phyloP scores from a whole-genome alignment of 2,113 vertebrate genomes.

The Peucedramus taeniatus region DNA sequence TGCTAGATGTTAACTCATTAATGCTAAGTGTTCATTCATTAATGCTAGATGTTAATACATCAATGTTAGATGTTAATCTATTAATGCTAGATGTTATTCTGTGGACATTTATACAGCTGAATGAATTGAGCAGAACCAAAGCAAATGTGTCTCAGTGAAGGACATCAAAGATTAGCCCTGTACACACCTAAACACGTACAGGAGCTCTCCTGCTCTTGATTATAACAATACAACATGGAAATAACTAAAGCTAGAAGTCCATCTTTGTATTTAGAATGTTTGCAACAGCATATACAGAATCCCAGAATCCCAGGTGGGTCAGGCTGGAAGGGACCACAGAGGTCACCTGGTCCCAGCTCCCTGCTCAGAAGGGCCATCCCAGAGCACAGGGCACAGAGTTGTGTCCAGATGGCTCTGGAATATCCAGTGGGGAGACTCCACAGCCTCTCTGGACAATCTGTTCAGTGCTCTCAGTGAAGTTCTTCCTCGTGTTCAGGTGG shows the following conservation, averaged over 20 bases:
- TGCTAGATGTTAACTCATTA: not conserved
- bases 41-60: not conserved
- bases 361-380: not conserved
- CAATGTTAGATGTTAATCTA: not conserved
- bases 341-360: not conserved
- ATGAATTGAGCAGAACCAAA: not conserved
- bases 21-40: not conserved
- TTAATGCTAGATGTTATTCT: not conserved
- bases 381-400: not conserved
- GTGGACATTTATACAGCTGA: not conserved
- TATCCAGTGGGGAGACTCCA: not conserved
- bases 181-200: fast-evolving
- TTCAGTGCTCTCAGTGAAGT: not conserved
- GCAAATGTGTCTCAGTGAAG: not conserved
- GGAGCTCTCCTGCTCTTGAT: not conserved
- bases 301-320: not conserved
- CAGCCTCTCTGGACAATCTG: not conserved
- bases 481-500: not conserved
- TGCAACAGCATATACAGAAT: not conserved
- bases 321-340: not conserved
- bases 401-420: not conserved
- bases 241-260: not conserved
- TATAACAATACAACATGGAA: not conserved
- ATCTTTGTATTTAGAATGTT: not conserved
- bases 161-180: not conserved